phyloP scores from a whole-genome alignment of 1,140 invertebrate species.

The Tetramorium parvispinum region DNA sequence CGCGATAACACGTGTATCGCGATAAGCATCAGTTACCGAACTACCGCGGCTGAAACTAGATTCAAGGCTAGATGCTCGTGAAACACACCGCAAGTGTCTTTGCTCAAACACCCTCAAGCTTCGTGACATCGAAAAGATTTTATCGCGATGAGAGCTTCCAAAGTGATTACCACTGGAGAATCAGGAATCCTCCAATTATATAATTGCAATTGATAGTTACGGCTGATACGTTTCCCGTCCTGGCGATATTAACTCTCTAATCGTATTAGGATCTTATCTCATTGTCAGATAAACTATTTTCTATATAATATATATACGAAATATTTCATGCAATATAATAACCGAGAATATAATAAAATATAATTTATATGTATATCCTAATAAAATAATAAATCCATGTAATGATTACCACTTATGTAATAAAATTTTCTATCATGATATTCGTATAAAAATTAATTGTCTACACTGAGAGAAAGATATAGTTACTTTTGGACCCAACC shows the following conservation, averaged over 20 bases:
- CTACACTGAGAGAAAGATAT: no score
- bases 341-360: neutral
- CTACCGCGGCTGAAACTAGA: constrained; percentile 4
- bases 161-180: constrained; percentile 46
- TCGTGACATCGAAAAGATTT: constrained; percentile 48
- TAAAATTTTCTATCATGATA: neutral
- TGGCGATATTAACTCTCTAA: constrained; percentile 14
- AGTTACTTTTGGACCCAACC: no score
- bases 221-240: constrained; percentile 26
- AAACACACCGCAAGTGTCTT: constrained; percentile 36
- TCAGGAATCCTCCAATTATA: constrained; percentile 21
- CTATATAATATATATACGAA: neutral
- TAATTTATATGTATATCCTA: neutral
- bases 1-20: constrained; percentile 60
- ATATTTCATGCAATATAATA: neutral
- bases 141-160: constrained; percentile 50
- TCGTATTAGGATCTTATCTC: neutral
- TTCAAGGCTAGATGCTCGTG: constrained; percentile 23
- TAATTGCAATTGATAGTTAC: constrained; percentile 34
- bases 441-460: neutral
- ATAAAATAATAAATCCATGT: neutral
- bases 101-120: neutral
- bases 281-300: neutral
- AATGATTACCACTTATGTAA: neutral
- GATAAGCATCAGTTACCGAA: constrained; percentile 5